A percentile compares a stretch with the other conserved stretches of the same genome.
Conservation (phyloP, 2,888 invertebrate species). For the Drepana falcataria region DNA sequence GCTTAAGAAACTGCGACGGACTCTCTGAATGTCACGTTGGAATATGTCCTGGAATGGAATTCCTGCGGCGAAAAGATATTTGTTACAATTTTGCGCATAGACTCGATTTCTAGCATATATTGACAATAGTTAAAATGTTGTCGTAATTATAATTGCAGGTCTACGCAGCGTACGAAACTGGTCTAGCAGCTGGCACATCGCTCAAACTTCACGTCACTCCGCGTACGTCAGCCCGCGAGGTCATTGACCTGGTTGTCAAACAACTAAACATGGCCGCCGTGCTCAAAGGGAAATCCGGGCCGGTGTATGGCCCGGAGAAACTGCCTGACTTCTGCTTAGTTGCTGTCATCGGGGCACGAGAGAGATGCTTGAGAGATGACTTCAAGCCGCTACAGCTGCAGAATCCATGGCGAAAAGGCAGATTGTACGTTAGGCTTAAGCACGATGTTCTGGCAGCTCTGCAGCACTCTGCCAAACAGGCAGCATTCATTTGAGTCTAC, state of each 20-base stretch:
- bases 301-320: constrained; percentile 90
- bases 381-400: constrained; percentile 95
- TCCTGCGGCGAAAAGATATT: no score
- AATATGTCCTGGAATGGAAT: no score
- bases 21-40: no score
- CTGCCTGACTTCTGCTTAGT: constrained; percentile 95
- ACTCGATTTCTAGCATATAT: constrained; percentile 2
- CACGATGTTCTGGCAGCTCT: constrained; percentile 93
- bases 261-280: constrained; percentile 96
- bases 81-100: no score
- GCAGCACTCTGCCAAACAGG: constrained; percentile 91
- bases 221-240: constrained; percentile 95
- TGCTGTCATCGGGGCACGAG: constrained; percentile 96
- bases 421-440: constrained; percentile 94
- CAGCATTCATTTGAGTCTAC: constrained; percentile 77
- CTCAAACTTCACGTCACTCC: constrained; percentile 95
- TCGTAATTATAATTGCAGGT: constrained; percentile 80
- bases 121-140: not conserved
- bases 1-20: no score
- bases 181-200: constrained; percentile 94
- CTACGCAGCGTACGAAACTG: constrained; percentile 97
- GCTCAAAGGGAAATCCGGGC: constrained; percentile 89
- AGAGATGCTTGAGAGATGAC: constrained; percentile 95
- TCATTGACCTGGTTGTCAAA: constrained; percentile 96
- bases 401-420: constrained; percentile 97